A percentile compares a stretch with the other conserved stretches of the same genome.
Conservation (phyloP, 2,113 vertebrate species). For the Orthonyx spaldingii region DNA sequence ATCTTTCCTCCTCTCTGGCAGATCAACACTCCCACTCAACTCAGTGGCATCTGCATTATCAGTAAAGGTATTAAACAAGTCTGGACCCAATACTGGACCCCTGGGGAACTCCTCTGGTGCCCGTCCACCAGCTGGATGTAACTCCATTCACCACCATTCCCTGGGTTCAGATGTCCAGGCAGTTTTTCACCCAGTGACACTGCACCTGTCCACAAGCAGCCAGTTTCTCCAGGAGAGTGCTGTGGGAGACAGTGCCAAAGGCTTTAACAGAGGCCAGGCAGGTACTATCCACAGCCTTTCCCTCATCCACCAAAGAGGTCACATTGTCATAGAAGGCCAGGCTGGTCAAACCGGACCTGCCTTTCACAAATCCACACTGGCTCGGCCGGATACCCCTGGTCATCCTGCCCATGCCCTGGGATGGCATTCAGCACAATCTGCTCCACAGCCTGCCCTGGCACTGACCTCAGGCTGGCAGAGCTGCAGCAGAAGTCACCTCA, state of each 20-base stretch:
- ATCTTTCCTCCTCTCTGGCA: not conserved
- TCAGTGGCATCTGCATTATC: no score
- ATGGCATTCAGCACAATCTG: not conserved
- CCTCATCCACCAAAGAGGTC: not conserved
- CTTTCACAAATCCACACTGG: not conserved
- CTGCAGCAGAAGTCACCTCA: not conserved
- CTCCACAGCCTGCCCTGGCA: not conserved
- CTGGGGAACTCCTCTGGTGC: no score
- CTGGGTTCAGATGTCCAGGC: no score
- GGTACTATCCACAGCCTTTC: not conserved
- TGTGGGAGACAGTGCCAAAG: not conserved
- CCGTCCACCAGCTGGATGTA: not conserved
- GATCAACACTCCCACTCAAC: fast-evolving
- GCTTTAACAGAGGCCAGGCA: not conserved
- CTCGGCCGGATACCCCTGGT: not conserved
- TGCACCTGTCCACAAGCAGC: not conserved
- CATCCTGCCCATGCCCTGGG: fast-evolving
- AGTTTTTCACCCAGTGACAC: not conserved
- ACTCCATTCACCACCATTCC: not conserved
- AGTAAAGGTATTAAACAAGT: no score
- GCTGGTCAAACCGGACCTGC: not conserved
- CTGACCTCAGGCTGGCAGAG: not conserved
- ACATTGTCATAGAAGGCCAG: not conserved
- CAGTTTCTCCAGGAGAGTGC: not conserved
- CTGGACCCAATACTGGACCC: no score